phyloP scores from a whole-genome alignment of 2,888 invertebrate species.

The Torymus tubicola region DNA sequence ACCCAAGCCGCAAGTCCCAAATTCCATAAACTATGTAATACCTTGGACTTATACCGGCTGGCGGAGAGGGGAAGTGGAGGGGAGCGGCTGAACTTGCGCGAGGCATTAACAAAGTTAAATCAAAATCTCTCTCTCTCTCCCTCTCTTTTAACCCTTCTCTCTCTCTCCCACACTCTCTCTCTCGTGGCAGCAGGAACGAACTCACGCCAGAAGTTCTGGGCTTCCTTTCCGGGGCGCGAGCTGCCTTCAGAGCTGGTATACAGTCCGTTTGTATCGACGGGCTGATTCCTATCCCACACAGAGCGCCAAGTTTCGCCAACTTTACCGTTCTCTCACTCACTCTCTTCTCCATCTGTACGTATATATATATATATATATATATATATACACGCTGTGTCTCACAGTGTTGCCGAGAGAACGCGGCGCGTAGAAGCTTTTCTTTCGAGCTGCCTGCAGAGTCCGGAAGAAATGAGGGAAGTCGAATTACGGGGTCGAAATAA shows the following conservation, averaged over 20 bases:
- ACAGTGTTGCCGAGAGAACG: too few species aligned
- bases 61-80: too few species aligned
- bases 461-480: conserved; percentile 49
- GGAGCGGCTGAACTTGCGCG: conserved; percentile 34
- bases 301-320: neutral
- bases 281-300: conserved; percentile 22
- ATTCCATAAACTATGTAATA: conserved; percentile 56
- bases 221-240: neutral
- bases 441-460: neutral
- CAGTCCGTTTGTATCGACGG: conserved; percentile 46
- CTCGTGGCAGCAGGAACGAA: neutral
- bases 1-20: conserved; percentile 21
- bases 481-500: conserved; percentile 48
- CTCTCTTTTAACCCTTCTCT: neutral
- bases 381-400: neutral
- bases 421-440: too few species aligned
- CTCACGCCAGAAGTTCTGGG: too few species aligned
- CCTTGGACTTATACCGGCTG: conserved; percentile 27
- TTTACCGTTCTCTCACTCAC: neutral
- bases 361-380: too few species aligned
- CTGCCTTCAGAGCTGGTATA: neutral
- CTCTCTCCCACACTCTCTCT: neutral
- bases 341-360: too few species aligned
- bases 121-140: conserved; percentile 38
- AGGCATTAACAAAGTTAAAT: conserved; percentile 57